Base-by-base conservation (phyloP, 2,888 invertebrate species). In the Luffia ferchaultella region DNA sequence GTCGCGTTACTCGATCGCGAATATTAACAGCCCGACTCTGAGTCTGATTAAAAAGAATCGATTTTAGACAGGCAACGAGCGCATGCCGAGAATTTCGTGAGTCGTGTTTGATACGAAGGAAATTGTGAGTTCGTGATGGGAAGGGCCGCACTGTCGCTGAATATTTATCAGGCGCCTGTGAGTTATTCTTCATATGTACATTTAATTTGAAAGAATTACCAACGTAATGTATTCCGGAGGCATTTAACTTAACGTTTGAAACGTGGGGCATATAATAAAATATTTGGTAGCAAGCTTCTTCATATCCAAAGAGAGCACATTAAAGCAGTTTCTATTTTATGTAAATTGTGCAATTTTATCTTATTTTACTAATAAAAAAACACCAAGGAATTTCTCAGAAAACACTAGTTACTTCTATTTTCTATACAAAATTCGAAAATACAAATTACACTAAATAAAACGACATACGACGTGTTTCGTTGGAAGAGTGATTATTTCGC, bases 91-190 rank as follows among this genome's bases (percentile, higher is more conserved):
- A 49, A 43, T 74, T 73, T 63, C 60, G 61, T 67, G 64, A 20
- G 40, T 45, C 65, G 68, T 71, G 67, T 73, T 71, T 76, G 71
- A 75, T 70, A 70, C 72, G 68, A 66, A 76, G 79, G 79, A 78
- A 69, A 79, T 75, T 73, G 74, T 66, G 67, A 70, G 64, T 68
- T 72, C 76, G 78, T 78, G 75, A 79, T 73, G 67, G 82, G 79
- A 82, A 76, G 72, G 64, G 64, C 64, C 30, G 30, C 49, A 12
- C 58, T 57, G 58, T 58, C 58, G 16, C 3, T 66, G 80, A 72
- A 82, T 82, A 77, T 73, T 70, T 79, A 80, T 76, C 63, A 67
- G 42, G 16, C 42, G 16, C 30, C 30, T 30, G 5, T 12, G 30
- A 30, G 5, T 30, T 30, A 30, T 30, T 30, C 30, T 30, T 30